phyloP scores from a whole-genome alignment of 2,797 vertebrate genomes.

The Pitangus sulphuratus region DNA sequence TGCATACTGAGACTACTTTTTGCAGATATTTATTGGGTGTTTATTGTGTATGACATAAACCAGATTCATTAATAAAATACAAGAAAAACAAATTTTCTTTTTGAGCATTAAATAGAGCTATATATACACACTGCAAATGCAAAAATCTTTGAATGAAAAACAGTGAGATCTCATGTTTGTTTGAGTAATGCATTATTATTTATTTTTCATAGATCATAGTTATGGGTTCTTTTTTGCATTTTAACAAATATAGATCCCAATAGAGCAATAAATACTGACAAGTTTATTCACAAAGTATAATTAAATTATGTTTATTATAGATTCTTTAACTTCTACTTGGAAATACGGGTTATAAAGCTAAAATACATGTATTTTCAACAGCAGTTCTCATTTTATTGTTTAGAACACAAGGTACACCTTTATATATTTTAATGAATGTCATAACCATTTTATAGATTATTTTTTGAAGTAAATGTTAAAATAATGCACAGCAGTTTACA shows the following conservation, averaged over 20 bases:
- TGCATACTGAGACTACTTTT: background rate
- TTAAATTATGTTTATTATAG: background rate
- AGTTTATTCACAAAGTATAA: background rate
- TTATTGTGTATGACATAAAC: background rate
- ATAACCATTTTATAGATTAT: background rate
- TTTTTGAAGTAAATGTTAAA: background rate
- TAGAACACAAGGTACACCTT: background rate
- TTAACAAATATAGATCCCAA: background rate
- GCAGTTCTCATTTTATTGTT: background rate
- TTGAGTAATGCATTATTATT: background rate
- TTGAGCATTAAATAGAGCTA: background rate
- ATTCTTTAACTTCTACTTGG: background rate
- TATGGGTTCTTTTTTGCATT: constrained; percentile 8
- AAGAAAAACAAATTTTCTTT: background rate
- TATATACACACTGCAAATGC: background rate
- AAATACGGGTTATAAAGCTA: background rate
- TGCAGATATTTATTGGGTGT: background rate
- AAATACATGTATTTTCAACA: background rate
- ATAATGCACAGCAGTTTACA: background rate
- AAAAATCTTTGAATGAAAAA: background rate
- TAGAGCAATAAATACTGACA: background rate
- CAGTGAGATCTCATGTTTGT: background rate
- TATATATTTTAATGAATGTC: background rate
- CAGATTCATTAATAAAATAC: background rate
- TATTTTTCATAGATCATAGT: background rate